Conservation (phyloP, 2,888 invertebrate genomes). For the Eilema sororculum region DNA sequence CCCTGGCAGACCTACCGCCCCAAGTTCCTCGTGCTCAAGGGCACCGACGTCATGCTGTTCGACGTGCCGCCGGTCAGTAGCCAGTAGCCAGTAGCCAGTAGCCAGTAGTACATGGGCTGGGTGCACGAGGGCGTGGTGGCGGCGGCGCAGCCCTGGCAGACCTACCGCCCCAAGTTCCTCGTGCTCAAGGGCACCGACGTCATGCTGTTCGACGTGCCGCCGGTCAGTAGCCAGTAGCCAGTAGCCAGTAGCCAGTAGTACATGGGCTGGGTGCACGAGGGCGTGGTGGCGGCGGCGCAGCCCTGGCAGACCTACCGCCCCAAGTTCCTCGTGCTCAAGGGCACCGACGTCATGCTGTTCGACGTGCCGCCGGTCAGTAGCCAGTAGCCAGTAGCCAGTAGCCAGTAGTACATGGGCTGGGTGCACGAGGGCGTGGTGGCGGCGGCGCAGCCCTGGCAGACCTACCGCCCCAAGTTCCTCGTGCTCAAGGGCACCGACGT, state of each 20-base stretch:
- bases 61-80: slow-evolving; percentile 95
- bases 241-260: too few species aligned
- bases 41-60: slow-evolving; percentile 97
- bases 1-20: slow-evolving; percentile 97
- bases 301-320: slow-evolving; percentile 97
- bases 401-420: slow-evolving; percentile 97
- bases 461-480: slow-evolving; percentile 96
- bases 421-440: slow-evolving; percentile 96
- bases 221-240: slow-evolving; percentile 90
- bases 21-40: slow-evolving; percentile 96
- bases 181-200: slow-evolving; percentile 97
- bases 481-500: slow-evolving; percentile 97
- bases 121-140: slow-evolving; percentile 96
- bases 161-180: slow-evolving; percentile 96
- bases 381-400: too few species aligned
- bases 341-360: slow-evolving; percentile 97
- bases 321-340: slow-evolving; percentile 96
- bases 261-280: slow-evolving; percentile 99
- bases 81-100: too few species aligned
- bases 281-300: slow-evolving; percentile 92
- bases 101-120: slow-evolving; percentile 97
- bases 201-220: slow-evolving; percentile 97
- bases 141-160: slow-evolving; percentile 95
- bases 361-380: slow-evolving; percentile 95
- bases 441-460: slow-evolving; percentile 95